These are phyloP conservation scores for Stenolophus ochropezus DNA, from an alignment of 2,888 invertebrate genomes.

Conservation along the genomic window DNA sequence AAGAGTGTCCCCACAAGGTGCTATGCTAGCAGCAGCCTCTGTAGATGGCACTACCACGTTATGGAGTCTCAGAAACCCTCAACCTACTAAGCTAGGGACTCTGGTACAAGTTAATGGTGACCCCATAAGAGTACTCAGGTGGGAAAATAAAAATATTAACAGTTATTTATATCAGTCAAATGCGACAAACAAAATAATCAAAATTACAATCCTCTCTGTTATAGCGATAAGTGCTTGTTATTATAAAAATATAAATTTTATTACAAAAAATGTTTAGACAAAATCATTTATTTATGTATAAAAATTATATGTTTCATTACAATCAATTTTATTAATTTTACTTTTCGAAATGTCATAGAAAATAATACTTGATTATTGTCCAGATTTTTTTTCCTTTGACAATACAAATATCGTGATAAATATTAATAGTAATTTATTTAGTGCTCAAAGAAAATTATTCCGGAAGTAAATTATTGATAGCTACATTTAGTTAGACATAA, in stretches of 20 bases:
- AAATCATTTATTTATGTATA: no score
- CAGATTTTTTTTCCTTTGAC: no score
- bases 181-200: not conserved
- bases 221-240: no score
- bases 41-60: slow-evolving; percentile 83
- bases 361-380: no score
- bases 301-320: no score
- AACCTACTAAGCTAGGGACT: slow-evolving; percentile 74
- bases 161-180: not conserved
- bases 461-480: not conserved
- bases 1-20: slow-evolving; percentile 79
- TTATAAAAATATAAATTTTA: no score
- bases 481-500: not conserved
- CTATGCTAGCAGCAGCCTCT: slow-evolving; percentile 81
- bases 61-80: slow-evolving; percentile 80
- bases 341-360: no score
- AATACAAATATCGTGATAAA: no score
- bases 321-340: no score
- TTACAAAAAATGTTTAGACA: no score
- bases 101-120: slow-evolving; percentile 81
- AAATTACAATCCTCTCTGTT: no score
- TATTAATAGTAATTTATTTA: not conserved
- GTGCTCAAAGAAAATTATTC: not conserved
- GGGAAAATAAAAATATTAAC: not conserved
- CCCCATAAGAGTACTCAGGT: slow-evolving; percentile 79